Evolutionary conservation across 2,797 vertebrate genomes (phyloP).

Genomic region (Myiotriccus ornatus): DNA sequence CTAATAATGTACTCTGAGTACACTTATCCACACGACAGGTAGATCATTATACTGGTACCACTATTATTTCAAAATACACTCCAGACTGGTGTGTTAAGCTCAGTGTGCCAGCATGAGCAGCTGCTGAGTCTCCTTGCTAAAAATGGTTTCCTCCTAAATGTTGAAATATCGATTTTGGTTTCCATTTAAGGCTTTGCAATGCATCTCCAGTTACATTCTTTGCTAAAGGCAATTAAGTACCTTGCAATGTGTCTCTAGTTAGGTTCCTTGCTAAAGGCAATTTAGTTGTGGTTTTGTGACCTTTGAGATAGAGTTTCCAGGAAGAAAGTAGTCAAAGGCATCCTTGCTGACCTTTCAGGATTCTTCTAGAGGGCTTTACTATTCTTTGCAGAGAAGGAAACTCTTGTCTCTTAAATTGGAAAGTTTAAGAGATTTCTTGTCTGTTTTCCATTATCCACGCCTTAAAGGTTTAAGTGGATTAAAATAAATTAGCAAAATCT

Average conservation of each 20-base stretch:
- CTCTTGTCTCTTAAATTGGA: conserved; percentile 40
- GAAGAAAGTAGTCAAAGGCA: conserved; percentile 46
- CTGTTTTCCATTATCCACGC: conserved; percentile 38
- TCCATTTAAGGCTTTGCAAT: conserved; percentile 23
- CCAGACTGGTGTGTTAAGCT: background rate
- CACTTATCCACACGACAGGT: background rate
- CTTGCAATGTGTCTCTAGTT: conserved; percentile 33
- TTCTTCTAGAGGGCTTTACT: conserved; percentile 22
- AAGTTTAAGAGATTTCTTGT: conserved; percentile 45
- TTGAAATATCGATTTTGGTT: conserved; percentile 50
- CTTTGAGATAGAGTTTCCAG: conserved; percentile 63
- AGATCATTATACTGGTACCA: background rate
- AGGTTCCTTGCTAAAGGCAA: conserved; percentile 49
- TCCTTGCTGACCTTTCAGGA: conserved; percentile 57
- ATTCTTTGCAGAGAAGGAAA: conserved; percentile 7
- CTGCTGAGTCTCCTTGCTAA: background rate
- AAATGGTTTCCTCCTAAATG: conserved; percentile 26
- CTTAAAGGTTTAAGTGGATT: conserved; percentile 74
- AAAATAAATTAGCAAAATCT: conserved; percentile 70
- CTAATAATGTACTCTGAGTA: background rate
- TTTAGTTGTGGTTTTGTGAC: conserved; percentile 54
- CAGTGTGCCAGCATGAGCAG: background rate
- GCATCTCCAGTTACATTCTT: conserved; percentile 41
- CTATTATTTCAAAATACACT: background rate
- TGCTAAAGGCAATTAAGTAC: conserved; percentile 38